Evolutionary conservation across 2,113 vertebrate species (phyloP).

Genomic region (Miniopterus natalensis): DNA sequence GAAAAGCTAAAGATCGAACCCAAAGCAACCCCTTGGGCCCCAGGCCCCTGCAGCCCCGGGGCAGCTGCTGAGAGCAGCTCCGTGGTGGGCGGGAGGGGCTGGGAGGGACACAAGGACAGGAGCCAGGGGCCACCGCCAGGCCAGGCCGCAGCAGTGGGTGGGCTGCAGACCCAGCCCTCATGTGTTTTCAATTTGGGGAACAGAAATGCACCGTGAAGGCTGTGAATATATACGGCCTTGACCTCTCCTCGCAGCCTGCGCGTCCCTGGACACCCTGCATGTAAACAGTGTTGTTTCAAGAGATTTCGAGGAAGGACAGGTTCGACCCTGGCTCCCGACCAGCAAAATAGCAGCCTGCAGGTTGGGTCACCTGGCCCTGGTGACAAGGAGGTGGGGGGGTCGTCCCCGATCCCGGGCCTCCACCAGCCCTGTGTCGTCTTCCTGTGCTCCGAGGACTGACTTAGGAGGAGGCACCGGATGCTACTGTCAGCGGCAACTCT

Average conservation of each 20-base stretch:
- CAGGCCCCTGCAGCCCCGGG: neutral
- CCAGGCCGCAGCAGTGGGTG: fast-evolving
- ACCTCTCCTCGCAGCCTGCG: neutral
- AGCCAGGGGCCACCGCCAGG: neutral
- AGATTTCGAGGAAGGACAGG: neutral
- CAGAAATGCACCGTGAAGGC: neutral
- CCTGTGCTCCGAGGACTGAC: constrained; percentile 20
- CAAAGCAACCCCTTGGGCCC: neutral
- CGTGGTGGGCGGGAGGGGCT: neutral
- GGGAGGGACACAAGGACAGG: neutral
- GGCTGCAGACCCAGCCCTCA: neutral
- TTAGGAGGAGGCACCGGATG: neutral
- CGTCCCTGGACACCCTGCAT: neutral
- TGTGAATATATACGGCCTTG: neutral
- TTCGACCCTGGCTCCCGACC: neutral
- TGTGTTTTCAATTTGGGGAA: constrained; percentile 23
- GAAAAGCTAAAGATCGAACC: neutral
- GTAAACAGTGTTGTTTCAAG: neutral
- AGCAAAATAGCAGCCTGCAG: neutral
- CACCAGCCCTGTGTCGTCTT: neutral
- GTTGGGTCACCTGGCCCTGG: neutral
- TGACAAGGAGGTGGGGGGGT: neutral
- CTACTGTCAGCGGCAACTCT: too few relatives aligned
- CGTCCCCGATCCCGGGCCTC: neutral
- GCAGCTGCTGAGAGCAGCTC: neutral